Evolutionary conservation across 2,797 vertebrate species (phyloP), one percentile per base, ranked within the genome.

Genomic region (Hypotaenidia philippensis): DNA sequence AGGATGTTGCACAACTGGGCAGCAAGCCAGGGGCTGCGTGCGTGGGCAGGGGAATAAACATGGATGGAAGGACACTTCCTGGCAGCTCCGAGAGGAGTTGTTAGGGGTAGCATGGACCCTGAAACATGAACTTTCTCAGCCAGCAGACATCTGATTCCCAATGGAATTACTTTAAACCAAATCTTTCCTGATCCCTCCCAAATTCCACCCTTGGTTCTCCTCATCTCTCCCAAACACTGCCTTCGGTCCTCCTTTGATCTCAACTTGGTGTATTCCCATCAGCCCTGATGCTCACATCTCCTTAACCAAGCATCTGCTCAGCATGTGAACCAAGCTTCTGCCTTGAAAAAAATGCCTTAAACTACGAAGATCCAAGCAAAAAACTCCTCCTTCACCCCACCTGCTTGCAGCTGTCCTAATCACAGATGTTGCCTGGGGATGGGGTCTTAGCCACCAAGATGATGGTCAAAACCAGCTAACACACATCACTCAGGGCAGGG

Each of bases 1-100:
- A 91, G 59, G 76, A 89, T 3, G 16, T 49, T 76, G 88, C 71
- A 85, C 89, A 90, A 91, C 45, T 14, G 3, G 41, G 56, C 10
- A 12, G 70, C 5, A 34, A 52, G 61, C 47, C 3, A 7, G 59
- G 40, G 75, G 63, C 77, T 70, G 15, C 0, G 0, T 57, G 71
- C 17, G 18, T 80, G 65, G 72, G 79, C 64, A 72, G 60, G 40
- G 38, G 80, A 92, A 88, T 26, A 50, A 87, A 63, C 29, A 44
- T 0, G 9, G 59, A 60, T 57, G 61, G 80, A 86, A 70, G 13
- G 52, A 88, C 36, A 64, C 27, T 87, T 84, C 70, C 79, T 78
- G 53, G 49, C 50, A 84, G 59, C 38, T 20, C 53, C n/a, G 4
- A 32, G 49, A 83, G 38, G 60, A 56, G 34, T 38, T 52, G 32